Evolutionary conservation across 1,140 invertebrate genomes (phyloP), one percentile per base, ranked within the genome.

Genomic region (Steinernema khuongi): DNA sequence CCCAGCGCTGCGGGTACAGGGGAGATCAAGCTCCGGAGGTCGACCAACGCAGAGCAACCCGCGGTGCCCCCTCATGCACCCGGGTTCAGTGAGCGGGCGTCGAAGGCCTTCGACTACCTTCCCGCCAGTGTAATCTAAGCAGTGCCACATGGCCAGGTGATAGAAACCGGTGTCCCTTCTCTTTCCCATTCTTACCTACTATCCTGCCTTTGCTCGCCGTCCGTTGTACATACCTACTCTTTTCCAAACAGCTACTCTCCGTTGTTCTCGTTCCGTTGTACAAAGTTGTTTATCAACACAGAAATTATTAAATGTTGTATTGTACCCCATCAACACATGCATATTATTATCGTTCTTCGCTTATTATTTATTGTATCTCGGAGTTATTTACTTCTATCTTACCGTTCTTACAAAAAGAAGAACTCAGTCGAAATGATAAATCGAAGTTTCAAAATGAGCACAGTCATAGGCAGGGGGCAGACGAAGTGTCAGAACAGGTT

Each of bases 191-290:
- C 36, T n/a, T 41, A 41, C n/a, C n/a, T n/a, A 11, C 36, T 41
- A 11, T 41, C 36, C 50, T 60, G 50, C 50, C 50, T 26, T 60
- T 60, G 50, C 50, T 60, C 50, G 50, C 50, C 50, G 26, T 26
- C 22, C 19, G 7, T 60, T 60, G 50, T 60, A 60, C 50, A 60
- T 60, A 60, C 11, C 19, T 60, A 7, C 14, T 60, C 11, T 60
- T 17, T 22, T 60, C 19, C 22, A 7, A 60, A 7, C 50, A 7
- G 14, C 14, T n/a, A n/a, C 36, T 41, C 36, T 22, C 50, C 7
- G 14, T 26, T 60, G 19, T 60, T 22, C 50, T 4, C 4, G 14
- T 22, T 26, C 7, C 22, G 14, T 22, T 60, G 50, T 60, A 60
- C 50, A 60, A 60, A 60, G 50, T 60, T 22, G 7, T 7, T 22